These are phyloP conservation scores for Tychaedon coryphoeus DNA, from an alignment of 2,113 vertebrate genomes.

Conservation along the genomic window DNA sequence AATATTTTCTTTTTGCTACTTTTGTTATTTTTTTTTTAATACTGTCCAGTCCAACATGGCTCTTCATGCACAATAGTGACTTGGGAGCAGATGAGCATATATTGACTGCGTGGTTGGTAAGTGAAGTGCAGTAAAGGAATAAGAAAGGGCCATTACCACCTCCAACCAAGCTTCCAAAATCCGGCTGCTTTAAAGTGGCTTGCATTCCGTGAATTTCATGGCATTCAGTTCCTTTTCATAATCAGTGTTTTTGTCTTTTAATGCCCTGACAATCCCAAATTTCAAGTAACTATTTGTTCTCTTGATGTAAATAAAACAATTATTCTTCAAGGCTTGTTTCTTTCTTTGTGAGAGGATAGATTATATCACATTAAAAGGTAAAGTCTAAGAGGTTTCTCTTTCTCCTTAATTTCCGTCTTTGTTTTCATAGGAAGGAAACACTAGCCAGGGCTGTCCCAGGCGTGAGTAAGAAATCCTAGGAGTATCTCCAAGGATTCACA, in stretches of 20 bases:
- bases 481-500: conserved; percentile 46
- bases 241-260: not conserved
- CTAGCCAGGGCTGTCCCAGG: not conserved
- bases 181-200: not conserved
- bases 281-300: not conserved
- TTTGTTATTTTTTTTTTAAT: not conserved
- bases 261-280: not conserved
- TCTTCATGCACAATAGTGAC: not conserved
- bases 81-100: not conserved
- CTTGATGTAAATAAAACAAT: not conserved
- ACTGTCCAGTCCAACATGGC: not conserved
- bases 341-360: not conserved
- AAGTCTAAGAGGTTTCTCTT: not conserved
- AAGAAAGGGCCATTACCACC: not conserved
- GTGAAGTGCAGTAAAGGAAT: not conserved
- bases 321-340: not conserved
- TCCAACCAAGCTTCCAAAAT: not conserved
- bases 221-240: not conserved
- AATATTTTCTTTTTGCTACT: not conserved
- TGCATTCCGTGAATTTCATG: not conserved
- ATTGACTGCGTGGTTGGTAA: not conserved
- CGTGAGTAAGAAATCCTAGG: conserved; percentile 4
- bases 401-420: not conserved
- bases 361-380: not conserved
- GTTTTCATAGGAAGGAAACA: not conserved